Base-by-base conservation (phyloP, 2,888 invertebrate species). In the Mythimna loreyi region DNA sequence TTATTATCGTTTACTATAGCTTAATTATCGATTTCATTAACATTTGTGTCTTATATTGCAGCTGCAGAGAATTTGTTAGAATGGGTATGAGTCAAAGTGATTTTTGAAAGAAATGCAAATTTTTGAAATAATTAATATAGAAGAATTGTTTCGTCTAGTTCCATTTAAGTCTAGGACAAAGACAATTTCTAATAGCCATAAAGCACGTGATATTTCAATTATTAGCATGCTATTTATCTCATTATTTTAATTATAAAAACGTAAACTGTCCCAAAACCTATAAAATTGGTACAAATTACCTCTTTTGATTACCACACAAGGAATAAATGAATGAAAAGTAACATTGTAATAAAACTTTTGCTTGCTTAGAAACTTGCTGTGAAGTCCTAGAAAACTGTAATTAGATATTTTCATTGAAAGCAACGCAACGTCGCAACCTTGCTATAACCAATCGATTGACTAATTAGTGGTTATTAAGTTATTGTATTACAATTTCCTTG, bases 401-500 rank as follows among this genome's bases (percentile, higher is more conserved):
- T 56, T n/a, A 49, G 59, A 30, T 25, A 52, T 52, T 60, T 56
- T 43, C 33, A 45, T 40, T 53, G 36, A 45, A 33, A 63, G 21
- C 28, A 40, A 30, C 40, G 55, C 50, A 71, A 77, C 56, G 25
- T 63, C 74, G 47, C 60, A 72, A 60, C 40, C 56, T 78, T 60
- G 16, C 16, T n/a, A 77, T 19, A 25, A 49, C 30, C n/a, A 53
- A 74, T 74, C 45, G 13, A 75, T 60, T 30, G 1, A 61, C 11
- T 68, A 13, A 76, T 36, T 69, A 21, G 0, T 3, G 6, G 21
- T 28, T 16, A 69, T 69, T 28, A 59, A 19, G 7, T 36, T 13
- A 13, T 36, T 36, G 30, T 1, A 16, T 21, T 43, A 9, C n/a
- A 9, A 59, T 19, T 0, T 0, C 30, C 1, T 11, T 11, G 23